A percentile compares a stretch with the other conserved stretches of the same genome.
Evolutionary conservation across 2,797 vertebrate species (phyloP).

Genomic region (Ctenosaura bakeri): DNA sequence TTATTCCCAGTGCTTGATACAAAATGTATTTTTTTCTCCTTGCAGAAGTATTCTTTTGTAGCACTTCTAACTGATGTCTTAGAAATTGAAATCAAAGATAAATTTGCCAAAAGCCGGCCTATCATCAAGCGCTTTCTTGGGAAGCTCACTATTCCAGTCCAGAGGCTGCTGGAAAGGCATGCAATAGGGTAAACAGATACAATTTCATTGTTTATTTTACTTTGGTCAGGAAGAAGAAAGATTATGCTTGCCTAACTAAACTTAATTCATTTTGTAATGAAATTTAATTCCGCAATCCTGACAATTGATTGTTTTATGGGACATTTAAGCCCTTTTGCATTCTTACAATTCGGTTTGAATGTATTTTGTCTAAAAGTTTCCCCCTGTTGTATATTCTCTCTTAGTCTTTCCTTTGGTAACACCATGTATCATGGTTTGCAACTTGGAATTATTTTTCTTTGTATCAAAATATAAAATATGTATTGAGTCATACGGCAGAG

Average conservation of each 20-base stretch:
- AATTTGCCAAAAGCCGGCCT: conserved; percentile 98
- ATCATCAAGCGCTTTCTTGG: conserved; percentile 99
- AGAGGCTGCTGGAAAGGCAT: conserved; percentile 93
- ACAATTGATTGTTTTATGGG: neutral
- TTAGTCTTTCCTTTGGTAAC: neutral
- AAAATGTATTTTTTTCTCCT: conserved; percentile 68
- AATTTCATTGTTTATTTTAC: conserved; percentile 17
- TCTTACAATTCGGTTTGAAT: conserved; percentile 5
- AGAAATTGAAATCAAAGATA: conserved; percentile 98
- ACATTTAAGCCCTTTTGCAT: neutral
- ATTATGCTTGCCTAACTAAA: conserved; percentile 26
- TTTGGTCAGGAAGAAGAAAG: neutral
- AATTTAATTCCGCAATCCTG: neutral
- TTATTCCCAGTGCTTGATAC: neutral
- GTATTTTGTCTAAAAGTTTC: neutral
- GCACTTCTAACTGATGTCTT: conserved; percentile 98
- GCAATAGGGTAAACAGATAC: conserved; percentile 86
- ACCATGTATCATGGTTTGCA: neutral
- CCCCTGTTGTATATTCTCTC: neutral
- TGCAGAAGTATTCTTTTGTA: conserved; percentile 97
- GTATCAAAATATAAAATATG: neutral
- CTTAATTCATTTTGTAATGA: conserved; percentile 2
- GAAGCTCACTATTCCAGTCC: conserved; percentile 95
- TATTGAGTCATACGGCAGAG: neutral
- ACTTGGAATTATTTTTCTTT: conserved; percentile 19